Base-by-base conservation (phyloP, 2,797 vertebrate species). In the Oreonectes daqikongensis region DNA sequence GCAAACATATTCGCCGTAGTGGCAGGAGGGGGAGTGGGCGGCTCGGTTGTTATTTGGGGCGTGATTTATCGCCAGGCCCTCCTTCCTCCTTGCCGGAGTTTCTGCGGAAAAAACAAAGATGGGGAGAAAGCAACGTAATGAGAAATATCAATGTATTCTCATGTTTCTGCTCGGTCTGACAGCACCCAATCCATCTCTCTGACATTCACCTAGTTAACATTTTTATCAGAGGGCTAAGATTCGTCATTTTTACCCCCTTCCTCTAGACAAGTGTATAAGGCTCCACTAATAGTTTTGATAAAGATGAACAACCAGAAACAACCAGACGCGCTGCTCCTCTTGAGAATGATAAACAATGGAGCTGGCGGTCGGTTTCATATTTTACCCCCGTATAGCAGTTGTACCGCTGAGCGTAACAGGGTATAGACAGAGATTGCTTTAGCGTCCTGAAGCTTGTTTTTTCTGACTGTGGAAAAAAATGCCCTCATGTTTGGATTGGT, bases 191-290 rank as follows among this genome's bases (percentile, higher is more conserved):
- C 94, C 92, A 94, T 97, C 94, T 95, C 92, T 1, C 88, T 94
- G 94, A 95, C 94, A 95, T 89, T 95, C 93, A 95, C 94, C 94
- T 95, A 95, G 95, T 95, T 96, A 95, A 95, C 93, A 94, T 95
- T 94, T 94, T 94, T 93, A 96, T 96, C 93, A 94, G 92, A 92
- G 92, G 92, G 92, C 91, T 81, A 71, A 92, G 93, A 96, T 94
- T 94, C 93, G 90, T 94, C 93, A 94, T 94, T 93, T 94, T 94
- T 92, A 92, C 75, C 40, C 46, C 63, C 64, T 64, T 80, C 60
- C 71, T 74, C 38, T 87, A 85, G 89, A 92, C 91, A 91, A 89
- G 89, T 92, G 90, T 92, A 89, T 90, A 90, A 90, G 88, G 93
- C 93, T 93, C 88, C 89, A 88, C 92, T 93, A 91, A 91, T 91